These are phyloP conservation scores for Corythornis madagascariensis DNA, from an alignment of 2,113 vertebrate genomes.

Conservation along the genomic window DNA sequence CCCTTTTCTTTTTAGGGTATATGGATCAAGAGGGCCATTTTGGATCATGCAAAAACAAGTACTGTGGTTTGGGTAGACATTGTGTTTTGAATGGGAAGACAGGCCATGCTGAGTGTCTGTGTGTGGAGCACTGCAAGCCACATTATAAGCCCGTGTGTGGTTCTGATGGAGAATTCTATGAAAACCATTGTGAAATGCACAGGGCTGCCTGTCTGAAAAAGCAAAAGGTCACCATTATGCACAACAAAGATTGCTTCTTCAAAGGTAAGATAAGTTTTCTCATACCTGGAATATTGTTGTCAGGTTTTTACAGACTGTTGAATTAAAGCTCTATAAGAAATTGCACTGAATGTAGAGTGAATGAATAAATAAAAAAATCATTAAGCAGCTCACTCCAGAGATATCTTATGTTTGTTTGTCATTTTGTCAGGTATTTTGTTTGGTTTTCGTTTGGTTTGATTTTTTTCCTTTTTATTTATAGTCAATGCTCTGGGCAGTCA, in stretches of 20 bases:
- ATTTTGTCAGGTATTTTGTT: no score
- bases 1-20: constrained; percentile 67
- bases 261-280: constrained; percentile 80
- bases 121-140: constrained; percentile 87
- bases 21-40: constrained; percentile 67
- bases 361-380: not conserved
- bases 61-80: constrained; percentile 92
- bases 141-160: constrained; percentile 96
- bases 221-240: constrained; percentile 89
- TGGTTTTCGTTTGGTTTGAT: no score
- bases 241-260: constrained; percentile 95
- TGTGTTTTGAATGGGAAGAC: constrained; percentile 82
- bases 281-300: not conserved
- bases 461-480: not conserved
- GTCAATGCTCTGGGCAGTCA: not conserved
- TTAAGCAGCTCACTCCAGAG: not conserved
- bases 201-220: constrained; percentile 87
- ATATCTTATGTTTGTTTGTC: not conserved
- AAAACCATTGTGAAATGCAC: constrained; percentile 96
- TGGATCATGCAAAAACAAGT: constrained; percentile 89
- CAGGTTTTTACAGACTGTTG: not conserved
- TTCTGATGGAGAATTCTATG: constrained; percentile 92
- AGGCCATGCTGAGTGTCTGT: constrained; percentile 84
- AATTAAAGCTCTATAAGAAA: not conserved
- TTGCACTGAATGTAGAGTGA: not conserved